Percentiles rank a stretch among this genome's conserved stretches.
Evolutionary conservation across 2,113 vertebrate genomes (phyloP).

Genomic region (Nothocercus julius): DNA sequence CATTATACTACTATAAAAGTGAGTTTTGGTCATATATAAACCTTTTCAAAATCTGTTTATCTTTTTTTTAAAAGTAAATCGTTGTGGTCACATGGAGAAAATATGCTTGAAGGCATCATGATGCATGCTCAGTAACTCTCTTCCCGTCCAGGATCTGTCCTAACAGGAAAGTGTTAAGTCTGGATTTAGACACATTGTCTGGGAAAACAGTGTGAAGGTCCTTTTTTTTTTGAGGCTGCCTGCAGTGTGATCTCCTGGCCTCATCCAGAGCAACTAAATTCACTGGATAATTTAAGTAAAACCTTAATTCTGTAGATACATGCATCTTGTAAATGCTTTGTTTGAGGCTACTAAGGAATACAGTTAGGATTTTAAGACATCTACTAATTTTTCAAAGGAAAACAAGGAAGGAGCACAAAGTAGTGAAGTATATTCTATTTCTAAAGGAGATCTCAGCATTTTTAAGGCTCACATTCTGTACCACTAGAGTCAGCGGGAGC

Average conservation of each 20-base stretch:
- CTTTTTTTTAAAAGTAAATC: not conserved
- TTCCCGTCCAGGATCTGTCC: not conserved
- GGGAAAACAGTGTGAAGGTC: not conserved
- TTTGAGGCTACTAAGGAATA: not conserved
- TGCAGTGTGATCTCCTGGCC: not conserved
- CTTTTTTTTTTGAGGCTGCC: not conserved
- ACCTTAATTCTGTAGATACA: slow-evolving; percentile 10
- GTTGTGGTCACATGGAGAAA: not conserved
- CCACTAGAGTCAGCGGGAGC: not conserved
- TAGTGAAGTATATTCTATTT: not conserved
- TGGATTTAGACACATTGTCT: not conserved
- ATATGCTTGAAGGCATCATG: not conserved
- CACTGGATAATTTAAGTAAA: not conserved
- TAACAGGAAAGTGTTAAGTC: not conserved
- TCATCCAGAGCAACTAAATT: not conserved
- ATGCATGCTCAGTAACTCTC: not conserved
- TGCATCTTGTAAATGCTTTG: not conserved
- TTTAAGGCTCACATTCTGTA: not conserved
- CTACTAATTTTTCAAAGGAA: slow-evolving; percentile 9
- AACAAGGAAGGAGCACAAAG: not conserved
- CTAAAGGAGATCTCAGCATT: not conserved
- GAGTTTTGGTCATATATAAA: not conserved
- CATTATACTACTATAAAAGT: not conserved
- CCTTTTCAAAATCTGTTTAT: not conserved
- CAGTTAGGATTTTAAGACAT: not conserved